Percentiles rank a stretch among this genome's conserved stretches.
phyloP scores from a whole-genome alignment of 2,888 invertebrate genomes.

The Diarsia mendica region DNA sequence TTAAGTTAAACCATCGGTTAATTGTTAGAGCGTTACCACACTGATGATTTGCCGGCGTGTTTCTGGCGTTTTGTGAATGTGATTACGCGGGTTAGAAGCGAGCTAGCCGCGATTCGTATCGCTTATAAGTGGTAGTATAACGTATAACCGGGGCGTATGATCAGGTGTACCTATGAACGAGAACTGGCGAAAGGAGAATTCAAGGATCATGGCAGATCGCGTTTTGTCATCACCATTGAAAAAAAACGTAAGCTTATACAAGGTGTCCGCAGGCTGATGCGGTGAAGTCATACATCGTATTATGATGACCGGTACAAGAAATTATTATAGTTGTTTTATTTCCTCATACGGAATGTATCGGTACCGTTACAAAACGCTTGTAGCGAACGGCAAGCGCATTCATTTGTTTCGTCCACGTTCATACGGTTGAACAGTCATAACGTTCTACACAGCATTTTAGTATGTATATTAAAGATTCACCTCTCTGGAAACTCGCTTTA shows the following conservation, averaged over 20 bases:
- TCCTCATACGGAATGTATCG: too few relatives aligned
- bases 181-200: neutral
- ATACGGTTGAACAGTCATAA: too few relatives aligned
- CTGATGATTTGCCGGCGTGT: neutral
- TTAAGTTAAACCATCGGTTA: constrained; percentile 32
- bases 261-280: too few relatives aligned
- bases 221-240: neutral
- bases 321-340: too few relatives aligned
- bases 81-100: neutral
- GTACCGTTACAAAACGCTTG: too few relatives aligned
- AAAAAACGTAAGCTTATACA: neutral
- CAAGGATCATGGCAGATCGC: neutral
- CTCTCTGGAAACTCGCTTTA: too few relatives aligned
- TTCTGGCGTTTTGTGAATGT: neutral
- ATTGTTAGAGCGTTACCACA: neutral
- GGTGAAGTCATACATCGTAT: too few relatives aligned
- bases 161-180: neutral
- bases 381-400: too few relatives aligned
- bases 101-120: neutral
- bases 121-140: neutral
- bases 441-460: too few relatives aligned
- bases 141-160: neutral
- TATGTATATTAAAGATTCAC: too few relatives aligned
- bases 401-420: too few relatives aligned
- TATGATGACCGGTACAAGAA: too few relatives aligned